Conservation (phyloP, 2,888 invertebrate genomes). For the Caenorhabditis panamensis region DNA sequence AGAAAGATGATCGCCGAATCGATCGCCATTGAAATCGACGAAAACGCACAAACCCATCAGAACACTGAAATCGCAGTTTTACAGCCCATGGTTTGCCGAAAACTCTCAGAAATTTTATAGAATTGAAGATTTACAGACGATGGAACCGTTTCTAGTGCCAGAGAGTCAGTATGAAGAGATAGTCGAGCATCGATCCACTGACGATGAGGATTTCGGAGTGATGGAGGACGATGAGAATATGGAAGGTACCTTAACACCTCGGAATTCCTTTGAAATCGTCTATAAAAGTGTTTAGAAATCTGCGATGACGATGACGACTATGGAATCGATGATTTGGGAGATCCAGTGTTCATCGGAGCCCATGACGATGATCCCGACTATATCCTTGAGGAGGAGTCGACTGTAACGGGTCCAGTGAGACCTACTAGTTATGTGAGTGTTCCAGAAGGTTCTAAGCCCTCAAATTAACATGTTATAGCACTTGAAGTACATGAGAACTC, state of each 20-base stretch:
- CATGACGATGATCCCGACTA: not conserved
- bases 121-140: too few relatives aligned
- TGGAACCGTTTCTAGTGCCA: too few relatives aligned
- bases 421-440: constrained; percentile 30
- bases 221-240: constrained; percentile 55
- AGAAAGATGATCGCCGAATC: constrained; percentile 70
- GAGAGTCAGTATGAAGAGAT: constrained; percentile 23
- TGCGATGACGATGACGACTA: constrained; percentile 53
- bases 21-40: constrained; percentile 65
- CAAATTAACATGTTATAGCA: constrained; percentile 23
- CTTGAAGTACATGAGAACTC: constrained; percentile 29
- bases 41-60: constrained; percentile 34
- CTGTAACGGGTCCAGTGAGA: constrained; percentile 9
- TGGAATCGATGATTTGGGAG: constrained; percentile 60
- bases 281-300: constrained; percentile 17
- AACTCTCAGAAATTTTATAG: too few relatives aligned
- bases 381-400: constrained; percentile 24
- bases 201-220: constrained; percentile 52
- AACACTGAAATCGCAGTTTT: constrained; percentile 1
- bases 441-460: not conserved
- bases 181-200: constrained; percentile 9
- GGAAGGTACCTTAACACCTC: constrained; percentile 20
- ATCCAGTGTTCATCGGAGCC: constrained; percentile 59
- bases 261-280: not conserved
- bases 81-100: constrained; percentile 21